phyloP scores from a whole-genome alignment of 2,113 vertebrate species.

The Macaca mulatta region DNA sequence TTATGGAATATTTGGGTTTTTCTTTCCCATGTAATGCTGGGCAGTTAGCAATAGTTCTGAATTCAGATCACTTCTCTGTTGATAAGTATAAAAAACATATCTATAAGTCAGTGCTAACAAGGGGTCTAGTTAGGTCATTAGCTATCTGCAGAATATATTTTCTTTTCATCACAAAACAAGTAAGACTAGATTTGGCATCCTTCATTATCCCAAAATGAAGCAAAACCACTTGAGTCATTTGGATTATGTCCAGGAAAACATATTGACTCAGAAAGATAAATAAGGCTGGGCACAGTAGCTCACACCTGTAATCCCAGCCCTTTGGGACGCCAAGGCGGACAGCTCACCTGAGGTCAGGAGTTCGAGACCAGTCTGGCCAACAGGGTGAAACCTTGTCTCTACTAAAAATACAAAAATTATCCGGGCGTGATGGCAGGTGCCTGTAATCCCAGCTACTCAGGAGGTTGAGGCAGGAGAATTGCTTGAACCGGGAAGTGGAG shows the following conservation, averaged over 20 bases:
- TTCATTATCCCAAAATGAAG: constrained; percentile 37
- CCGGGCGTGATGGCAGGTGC: accelerated
- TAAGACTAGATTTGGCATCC: background rate
- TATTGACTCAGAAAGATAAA: background rate
- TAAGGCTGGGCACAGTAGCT: too few relatives aligned
- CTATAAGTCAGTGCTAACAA: background rate
- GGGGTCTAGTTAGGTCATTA: background rate
- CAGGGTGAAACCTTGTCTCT: too few relatives aligned
- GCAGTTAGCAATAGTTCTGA: background rate
- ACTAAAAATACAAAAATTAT: too few relatives aligned
- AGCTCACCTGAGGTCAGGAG: too few relatives aligned
- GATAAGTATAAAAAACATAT: background rate
- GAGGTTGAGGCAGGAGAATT: too few relatives aligned
- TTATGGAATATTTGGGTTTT: background rate
- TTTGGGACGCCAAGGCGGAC: too few relatives aligned
- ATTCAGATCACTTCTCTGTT: background rate
- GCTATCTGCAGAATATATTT: background rate
- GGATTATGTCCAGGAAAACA: constrained; percentile 49
- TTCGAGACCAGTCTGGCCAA: too few relatives aligned
- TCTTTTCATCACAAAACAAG: background rate
- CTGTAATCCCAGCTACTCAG: too few relatives aligned
- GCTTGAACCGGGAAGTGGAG: too few relatives aligned
- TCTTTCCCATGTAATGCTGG: background rate
- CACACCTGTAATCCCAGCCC: too few relatives aligned
- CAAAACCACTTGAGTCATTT: background rate